Conservation (phyloP, 1,140 invertebrate genomes). For the Paralvinella palmiformis region DNA sequence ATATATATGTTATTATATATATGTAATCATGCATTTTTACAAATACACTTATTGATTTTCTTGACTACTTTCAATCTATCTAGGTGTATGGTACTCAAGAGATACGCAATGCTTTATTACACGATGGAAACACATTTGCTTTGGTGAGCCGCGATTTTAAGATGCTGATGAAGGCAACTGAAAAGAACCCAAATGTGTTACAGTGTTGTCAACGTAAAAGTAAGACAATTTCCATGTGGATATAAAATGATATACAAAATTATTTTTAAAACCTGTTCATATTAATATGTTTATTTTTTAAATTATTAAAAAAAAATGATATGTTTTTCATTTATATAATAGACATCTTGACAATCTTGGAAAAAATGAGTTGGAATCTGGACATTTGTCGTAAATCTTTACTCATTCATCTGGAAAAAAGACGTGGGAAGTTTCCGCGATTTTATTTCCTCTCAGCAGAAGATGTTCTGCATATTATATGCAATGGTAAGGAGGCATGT, state of each 20-base stretch:
- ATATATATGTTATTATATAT: too few relatives aligned
- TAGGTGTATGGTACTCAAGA: slow-evolving; percentile 42
- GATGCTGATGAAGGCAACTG: slow-evolving; percentile 46
- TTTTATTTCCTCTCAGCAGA: slow-evolving; percentile 49
- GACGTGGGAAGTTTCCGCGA: slow-evolving; percentile 43
- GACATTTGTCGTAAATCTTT: slow-evolving; percentile 39
- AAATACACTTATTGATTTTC: too few relatives aligned
- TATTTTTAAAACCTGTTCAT: too few relatives aligned
- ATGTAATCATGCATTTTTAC: too few relatives aligned
- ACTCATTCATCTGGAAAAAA: slow-evolving; percentile 37
- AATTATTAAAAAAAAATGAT: too few relatives aligned
- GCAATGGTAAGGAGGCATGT: slow-evolving; percentile 35
- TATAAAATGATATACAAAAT: too few relatives aligned
- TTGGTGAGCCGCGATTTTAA: slow-evolving; percentile 44
- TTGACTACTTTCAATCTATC: too few relatives aligned
- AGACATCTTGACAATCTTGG: slow-evolving; percentile 46
- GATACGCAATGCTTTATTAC: slow-evolving; percentile 37
- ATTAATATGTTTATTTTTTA: too few relatives aligned
- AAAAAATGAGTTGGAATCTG: slow-evolving; percentile 40
- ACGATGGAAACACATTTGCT: slow-evolving; percentile 42
- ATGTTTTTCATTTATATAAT: slow-evolving; percentile 18
- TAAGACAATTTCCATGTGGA: too few relatives aligned
- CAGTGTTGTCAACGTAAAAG: slow-evolving; percentile 50
- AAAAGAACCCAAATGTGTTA: slow-evolving; percentile 50
- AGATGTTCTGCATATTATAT: slow-evolving; percentile 46